Conservation (phyloP, 2,888 invertebrate species). For the Papilio gigon region DNA sequence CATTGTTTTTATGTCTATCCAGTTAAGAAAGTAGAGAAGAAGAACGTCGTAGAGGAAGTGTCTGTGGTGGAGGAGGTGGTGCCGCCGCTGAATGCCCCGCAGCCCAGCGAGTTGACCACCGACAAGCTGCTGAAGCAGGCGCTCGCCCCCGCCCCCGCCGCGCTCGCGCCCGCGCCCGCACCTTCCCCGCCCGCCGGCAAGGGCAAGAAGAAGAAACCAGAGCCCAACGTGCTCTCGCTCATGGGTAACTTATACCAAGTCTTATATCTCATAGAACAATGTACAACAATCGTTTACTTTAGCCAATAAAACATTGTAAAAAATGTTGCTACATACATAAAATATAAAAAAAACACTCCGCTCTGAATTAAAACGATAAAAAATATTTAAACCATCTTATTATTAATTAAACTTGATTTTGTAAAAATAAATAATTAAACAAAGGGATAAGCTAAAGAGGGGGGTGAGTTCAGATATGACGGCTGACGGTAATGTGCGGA, state of each 20-base stretch:
- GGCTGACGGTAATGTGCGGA: no score
- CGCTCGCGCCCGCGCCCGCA: constrained; percentile 45
- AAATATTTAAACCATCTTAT: no score
- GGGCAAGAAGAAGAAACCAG: constrained; percentile 73
- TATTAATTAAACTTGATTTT: no score
- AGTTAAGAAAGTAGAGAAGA: constrained; percentile 73
- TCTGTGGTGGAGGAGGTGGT: constrained; percentile 64
- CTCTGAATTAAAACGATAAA: no score
- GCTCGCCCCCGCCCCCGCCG: constrained; percentile 50
- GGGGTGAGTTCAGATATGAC: no score
- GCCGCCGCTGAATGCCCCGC: constrained; percentile 69
- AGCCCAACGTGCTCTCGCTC: constrained; percentile 69
- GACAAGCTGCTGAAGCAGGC: constrained; percentile 74
- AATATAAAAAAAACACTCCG: no score
- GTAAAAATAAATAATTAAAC: no score
- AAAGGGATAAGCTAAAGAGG: no score
- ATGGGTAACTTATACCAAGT: constrained; percentile 56
- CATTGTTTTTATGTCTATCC: neutral
- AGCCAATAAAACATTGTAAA: no score
- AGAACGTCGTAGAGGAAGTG: constrained; percentile 52
- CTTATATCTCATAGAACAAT: neutral
- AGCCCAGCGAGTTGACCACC: constrained; percentile 74
- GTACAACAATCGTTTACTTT: neutral
- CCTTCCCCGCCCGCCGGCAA: constrained; percentile 61
- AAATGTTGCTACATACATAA: no score